A percentile compares a stretch with the other conserved stretches of the same genome.
Evolutionary conservation across 2,113 vertebrate species (phyloP).

Genomic region (Trogon surrucura): DNA sequence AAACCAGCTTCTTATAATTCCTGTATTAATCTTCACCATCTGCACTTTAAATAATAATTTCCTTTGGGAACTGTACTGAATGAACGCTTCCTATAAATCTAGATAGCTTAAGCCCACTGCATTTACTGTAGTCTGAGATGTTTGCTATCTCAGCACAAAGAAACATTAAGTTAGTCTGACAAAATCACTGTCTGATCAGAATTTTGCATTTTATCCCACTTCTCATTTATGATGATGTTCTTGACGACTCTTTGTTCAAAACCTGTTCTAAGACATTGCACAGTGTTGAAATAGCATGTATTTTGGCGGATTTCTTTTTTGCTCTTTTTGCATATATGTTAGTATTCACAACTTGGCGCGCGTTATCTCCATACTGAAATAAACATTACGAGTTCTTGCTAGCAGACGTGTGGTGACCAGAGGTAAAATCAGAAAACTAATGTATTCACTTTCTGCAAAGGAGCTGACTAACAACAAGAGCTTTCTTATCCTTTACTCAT

Average conservation of each 20-base stretch:
- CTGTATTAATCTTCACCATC: constrained; percentile 17
- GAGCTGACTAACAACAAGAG: not conserved
- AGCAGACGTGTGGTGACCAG: not conserved
- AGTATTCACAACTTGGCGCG: not conserved
- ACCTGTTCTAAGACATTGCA: not conserved
- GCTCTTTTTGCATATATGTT: not conserved
- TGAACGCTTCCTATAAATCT: not conserved
- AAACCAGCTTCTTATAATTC: constrained; percentile 30
- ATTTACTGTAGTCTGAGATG: not conserved
- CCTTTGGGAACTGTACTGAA: constrained; percentile 12
- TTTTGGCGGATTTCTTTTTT: not conserved
- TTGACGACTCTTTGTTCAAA: not conserved
- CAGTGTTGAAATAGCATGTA: not conserved
- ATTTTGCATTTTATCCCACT: not conserved
- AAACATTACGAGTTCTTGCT: not conserved
- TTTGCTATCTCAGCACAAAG: not conserved
- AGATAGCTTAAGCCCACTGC: not conserved
- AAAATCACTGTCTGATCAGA: not conserved
- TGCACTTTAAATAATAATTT: constrained; percentile 34
- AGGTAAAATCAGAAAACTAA: not conserved
- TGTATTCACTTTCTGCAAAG: not conserved
- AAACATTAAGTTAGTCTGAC: not conserved
- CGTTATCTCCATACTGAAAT: not conserved
- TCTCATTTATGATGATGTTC: not conserved
- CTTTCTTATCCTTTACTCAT: not conserved